Base-by-base conservation (phyloP, 1,140 invertebrate genomes). In the Aphelinus atriplicis region DNA sequence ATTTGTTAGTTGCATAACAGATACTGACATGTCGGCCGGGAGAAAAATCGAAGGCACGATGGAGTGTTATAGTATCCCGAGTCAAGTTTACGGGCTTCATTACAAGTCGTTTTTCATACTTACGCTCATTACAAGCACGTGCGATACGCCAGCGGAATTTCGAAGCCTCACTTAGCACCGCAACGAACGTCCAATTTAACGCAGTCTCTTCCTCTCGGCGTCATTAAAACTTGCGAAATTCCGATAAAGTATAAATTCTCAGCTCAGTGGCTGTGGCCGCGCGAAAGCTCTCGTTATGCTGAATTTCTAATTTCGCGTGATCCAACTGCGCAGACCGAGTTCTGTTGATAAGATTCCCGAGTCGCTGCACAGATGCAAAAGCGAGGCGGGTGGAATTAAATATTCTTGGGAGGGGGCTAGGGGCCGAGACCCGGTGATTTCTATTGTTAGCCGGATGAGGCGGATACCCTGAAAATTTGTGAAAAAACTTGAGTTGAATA, bases 21-120 rank as follows among this genome's bases (percentile, higher is more conserved):
- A 26, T 26, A 26, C 26, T 26, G 26, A 26, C 26, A 26, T 0
- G 0, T 26, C 26, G 7, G 7, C 6, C 46, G 58, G n/a, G 42
- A 72, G 53, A 57, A 26, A 26, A 26, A 26, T 26, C 26, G 45
- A 76, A 64, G 66, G 72, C 70, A 68, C 58, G 56, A 69, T 50
- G 63, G 76, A 75, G 57, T 10, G 26, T 26, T 26, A 26, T 26
- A 72, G 72, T 7, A 42, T 53, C 5, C 71, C 73, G 77, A 81
- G 77, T 79, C 77, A 80, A 81, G 77, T 78, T 81, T 79, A n/a
- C 6, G 74, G 78, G 72, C 73, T 78, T 80, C 53, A 51, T 76
- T 77, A 73, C 57, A 77, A 78, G 76, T 75, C 78, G 74, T 80
- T 80, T 78, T 75, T 80, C 77, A 76, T 77, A 76, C 69, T 75